Percentiles rank a stretch among this genome's conserved stretches.
These are phyloP conservation scores for Hucho hucho DNA, from an alignment of 2,113 vertebrate species.

Conservation along the genomic window DNA sequence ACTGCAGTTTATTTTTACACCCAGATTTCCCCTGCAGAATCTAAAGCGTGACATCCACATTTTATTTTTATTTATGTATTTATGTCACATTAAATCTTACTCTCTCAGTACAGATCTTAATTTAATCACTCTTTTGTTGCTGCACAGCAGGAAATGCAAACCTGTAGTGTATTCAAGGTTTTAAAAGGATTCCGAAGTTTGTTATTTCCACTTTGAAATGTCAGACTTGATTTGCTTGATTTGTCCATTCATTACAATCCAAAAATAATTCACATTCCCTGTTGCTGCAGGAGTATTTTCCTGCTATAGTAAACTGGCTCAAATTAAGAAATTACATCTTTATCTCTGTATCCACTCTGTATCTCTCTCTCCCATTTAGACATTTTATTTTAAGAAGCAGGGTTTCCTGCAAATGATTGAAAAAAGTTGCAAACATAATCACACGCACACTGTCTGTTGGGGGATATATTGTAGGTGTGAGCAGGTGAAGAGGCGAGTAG, in stretches of 20 bases:
- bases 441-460: background rate
- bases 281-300: too few relatives aligned
- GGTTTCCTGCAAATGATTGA: background rate
- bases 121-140: background rate
- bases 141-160: background rate
- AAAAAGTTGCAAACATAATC: background rate
- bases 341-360: too few relatives aligned
- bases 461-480: background rate
- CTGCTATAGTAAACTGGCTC: too few relatives aligned
- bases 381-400: background rate
- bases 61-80: background rate
- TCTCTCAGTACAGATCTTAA: background rate
- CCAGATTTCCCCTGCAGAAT: conserved; percentile 19
- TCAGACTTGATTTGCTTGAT: too few relatives aligned
- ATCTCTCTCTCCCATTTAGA: background rate
- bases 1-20: conserved; percentile 57
- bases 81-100: background rate
- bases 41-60: conserved; percentile 21
- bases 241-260: too few relatives aligned
- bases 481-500: background rate
- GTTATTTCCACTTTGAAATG: too few relatives aligned
- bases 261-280: too few relatives aligned
- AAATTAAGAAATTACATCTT: too few relatives aligned
- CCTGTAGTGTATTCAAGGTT: too few relatives aligned
- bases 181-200: too few relatives aligned